Percentiles rank a stretch among this genome's conserved stretches.
phyloP scores from a whole-genome alignment of 2,888 invertebrate species.

The Norana najaformis region DNA sequence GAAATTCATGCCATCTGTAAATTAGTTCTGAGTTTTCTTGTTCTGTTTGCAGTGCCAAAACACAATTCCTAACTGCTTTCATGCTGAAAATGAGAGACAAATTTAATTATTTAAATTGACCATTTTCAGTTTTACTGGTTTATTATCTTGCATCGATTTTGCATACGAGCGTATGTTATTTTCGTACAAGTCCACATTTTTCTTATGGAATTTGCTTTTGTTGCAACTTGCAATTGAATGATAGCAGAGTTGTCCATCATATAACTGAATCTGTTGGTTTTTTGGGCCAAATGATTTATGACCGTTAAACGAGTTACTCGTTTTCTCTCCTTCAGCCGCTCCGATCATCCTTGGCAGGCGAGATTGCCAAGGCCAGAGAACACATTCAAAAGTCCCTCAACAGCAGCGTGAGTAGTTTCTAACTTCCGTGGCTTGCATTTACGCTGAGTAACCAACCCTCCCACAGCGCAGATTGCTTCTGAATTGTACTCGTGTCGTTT shows the following conservation, averaged over 20 bases:
- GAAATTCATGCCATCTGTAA: background rate
- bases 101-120: background rate
- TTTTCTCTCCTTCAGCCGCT: conserved; percentile 17
- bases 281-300: background rate
- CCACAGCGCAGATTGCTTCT: background rate
- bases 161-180: background rate
- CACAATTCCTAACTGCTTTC: background rate
- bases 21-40: background rate
- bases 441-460: background rate
- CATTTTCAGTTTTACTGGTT: background rate
- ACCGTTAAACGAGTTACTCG: conserved; percentile 14
- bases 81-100: background rate
- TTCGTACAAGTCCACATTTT: background rate
- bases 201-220: background rate
- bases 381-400: conserved; percentile 44
- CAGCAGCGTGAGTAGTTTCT: conserved; percentile 33
- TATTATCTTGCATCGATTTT: background rate
- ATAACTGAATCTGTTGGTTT: background rate
- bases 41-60: background rate
- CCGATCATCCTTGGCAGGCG: conserved; percentile 38
- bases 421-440: conserved; percentile 24
- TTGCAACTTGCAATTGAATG: background rate
- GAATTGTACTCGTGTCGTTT: background rate
- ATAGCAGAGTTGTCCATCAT: background rate
- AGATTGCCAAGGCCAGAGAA: conserved; percentile 43